A percentile compares a stretch with the other conserved stretches of the same genome.
Conservation (phyloP, 2,113 vertebrate genomes). For the Orthonyx spaldingii region DNA sequence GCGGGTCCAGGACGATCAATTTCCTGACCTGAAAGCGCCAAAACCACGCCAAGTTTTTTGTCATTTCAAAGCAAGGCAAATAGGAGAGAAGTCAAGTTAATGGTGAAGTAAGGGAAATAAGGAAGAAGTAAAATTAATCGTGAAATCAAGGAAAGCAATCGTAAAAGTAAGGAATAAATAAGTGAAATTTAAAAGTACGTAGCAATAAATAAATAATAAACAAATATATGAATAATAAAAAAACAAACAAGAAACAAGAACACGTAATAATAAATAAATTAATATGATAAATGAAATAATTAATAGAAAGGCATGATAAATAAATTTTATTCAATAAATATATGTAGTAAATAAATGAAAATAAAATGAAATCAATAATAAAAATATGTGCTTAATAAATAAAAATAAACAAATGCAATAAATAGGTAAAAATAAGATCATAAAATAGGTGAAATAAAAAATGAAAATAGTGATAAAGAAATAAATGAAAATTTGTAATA, state of each 20-base stretch:
- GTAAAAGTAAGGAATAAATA: background rate
- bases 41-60: rapidly evolving
- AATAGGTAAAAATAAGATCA: background rate
- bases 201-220: background rate
- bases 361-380: background rate
- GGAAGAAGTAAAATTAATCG: background rate
- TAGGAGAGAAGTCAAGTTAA: no score
- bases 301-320: background rate
- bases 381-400: background rate
- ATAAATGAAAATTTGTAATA: background rate
- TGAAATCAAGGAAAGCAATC: no score
- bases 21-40: constrained; percentile 74
- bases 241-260: background rate
- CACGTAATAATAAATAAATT: rapidly evolving
- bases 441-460: background rate
- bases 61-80: no score
- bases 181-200: background rate
- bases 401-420: background rate
- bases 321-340: background rate
- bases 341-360: background rate
- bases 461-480: background rate
- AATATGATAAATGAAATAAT: background rate
- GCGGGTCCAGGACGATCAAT: constrained; percentile 82
- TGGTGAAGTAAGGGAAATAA: rapidly evolving
- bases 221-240: no score